These are phyloP conservation scores for Zootermopsis nevadensis DNA, from an alignment of 2,888 invertebrate genomes.

Conservation along the genomic window DNA sequence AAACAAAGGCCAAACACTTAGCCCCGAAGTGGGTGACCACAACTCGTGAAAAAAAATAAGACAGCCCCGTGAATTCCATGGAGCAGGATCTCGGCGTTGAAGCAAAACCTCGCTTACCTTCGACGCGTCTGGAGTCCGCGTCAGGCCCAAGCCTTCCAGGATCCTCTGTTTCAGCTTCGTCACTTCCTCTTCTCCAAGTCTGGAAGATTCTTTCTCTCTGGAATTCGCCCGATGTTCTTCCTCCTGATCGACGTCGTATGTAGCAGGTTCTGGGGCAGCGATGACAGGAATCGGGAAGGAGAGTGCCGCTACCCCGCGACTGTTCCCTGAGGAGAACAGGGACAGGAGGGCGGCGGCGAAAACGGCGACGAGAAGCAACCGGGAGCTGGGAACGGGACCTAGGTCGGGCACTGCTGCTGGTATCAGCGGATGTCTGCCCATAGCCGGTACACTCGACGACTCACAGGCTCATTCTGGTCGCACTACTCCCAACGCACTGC, in stretches of 20 bases:
- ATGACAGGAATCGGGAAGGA: not conserved
- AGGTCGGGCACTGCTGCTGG: constrained; percentile 1
- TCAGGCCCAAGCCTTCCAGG: constrained; percentile 42
- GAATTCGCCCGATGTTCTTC: not conserved
- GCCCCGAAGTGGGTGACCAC: no score
- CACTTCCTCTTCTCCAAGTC: not conserved
- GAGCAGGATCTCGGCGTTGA: no score
- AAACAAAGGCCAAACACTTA: no score
- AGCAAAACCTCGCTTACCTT: constrained; percentile 20
- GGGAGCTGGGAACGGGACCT: constrained; percentile 2
- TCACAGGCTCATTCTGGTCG: not conserved
- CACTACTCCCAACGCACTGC: not conserved
- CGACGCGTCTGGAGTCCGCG: constrained; percentile 38
- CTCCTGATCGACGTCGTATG: not conserved
- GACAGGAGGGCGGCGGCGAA: not conserved
- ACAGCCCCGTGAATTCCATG: no score
- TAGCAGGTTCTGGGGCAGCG: not conserved
- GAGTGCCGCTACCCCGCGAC: not conserved
- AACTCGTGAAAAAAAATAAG: no score
- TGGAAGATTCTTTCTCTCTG: not conserved
- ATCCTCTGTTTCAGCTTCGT: constrained; percentile 23
- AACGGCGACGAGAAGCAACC: not conserved
- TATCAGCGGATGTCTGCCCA: constrained; percentile 23
- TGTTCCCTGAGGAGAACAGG: not conserved
- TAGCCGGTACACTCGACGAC: constrained; percentile 8